phyloP scores from a whole-genome alignment of 2,888 invertebrate genomes.

The Diarsia mendica region DNA sequence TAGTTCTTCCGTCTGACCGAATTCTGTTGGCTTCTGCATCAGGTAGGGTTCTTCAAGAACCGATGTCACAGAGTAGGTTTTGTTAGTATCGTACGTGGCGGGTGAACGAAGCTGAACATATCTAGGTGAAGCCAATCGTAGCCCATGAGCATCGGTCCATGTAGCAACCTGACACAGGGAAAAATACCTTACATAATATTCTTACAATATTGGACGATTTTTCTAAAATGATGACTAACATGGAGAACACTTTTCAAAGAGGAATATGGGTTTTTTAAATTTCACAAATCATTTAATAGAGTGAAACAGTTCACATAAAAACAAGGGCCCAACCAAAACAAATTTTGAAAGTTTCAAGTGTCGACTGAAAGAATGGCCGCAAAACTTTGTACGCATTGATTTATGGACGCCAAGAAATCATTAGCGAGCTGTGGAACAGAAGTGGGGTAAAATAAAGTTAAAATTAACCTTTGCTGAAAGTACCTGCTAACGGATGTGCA shows the following conservation, averaged over 20 bases:
- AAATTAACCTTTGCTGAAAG: constrained; percentile 72
- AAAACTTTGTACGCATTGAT: constrained; percentile 75
- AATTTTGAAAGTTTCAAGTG: constrained; percentile 69
- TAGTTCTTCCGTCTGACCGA: constrained; percentile 94
- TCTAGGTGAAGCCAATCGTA: constrained; percentile 94
- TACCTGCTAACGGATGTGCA: constrained; percentile 65
- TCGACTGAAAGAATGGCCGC: constrained; percentile 68
- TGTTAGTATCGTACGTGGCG: constrained; percentile 94
- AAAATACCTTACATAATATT: too few species aligned
- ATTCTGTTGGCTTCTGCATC: constrained; percentile 92
- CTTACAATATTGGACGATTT: background rate
- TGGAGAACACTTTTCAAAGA: constrained; percentile 5
- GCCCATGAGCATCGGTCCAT: constrained; percentile 95
- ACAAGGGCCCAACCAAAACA: constrained; percentile 52
- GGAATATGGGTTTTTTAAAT: background rate
- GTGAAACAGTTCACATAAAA: constrained; percentile 51
- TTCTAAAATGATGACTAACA: background rate
- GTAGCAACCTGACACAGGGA: constrained; percentile 92
- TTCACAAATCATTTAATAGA: constrained; percentile 15
- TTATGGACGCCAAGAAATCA: constrained; percentile 77
- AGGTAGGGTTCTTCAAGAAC: constrained; percentile 97
- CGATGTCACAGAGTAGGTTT: constrained; percentile 96
- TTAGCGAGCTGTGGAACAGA: constrained; percentile 72
- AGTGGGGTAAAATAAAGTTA: constrained; percentile 75
- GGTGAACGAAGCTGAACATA: constrained; percentile 93